A percentile compares a stretch with the other conserved stretches of the same genome.
These are phyloP conservation scores for Caenorhabditis panamensis DNA, from an alignment of 2,888 invertebrate species.

Conservation along the genomic window DNA sequence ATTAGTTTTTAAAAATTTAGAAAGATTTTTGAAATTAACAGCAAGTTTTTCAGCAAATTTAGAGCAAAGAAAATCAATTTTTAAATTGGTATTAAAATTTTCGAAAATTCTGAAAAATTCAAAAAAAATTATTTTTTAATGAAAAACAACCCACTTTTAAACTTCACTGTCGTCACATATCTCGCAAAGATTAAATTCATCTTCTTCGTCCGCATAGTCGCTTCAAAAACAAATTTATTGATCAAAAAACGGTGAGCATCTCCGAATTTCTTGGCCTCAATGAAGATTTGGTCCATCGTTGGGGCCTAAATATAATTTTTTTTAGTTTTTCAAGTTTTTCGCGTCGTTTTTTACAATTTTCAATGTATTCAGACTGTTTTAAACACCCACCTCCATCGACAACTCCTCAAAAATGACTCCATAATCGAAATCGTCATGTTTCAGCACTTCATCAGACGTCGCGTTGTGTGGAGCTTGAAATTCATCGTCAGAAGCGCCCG, in stretches of 20 bases:
- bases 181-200: conserved; percentile 41
- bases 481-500: neutral
- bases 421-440: conserved; percentile 6
- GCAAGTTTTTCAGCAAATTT: too few relatives aligned
- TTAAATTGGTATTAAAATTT: too few relatives aligned
- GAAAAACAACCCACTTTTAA: conserved; percentile 17
- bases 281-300: conserved; percentile 14
- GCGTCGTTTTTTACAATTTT: too few relatives aligned
- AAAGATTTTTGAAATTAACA: neutral
- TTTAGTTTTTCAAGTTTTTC: neutral
- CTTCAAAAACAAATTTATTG: conserved; percentile 38
- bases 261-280: conserved; percentile 29
- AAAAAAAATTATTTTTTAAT: too few relatives aligned
- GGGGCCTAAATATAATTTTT: conserved; percentile 10
- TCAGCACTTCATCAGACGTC: neutral
- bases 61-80: too few relatives aligned
- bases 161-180: conserved; percentile 16
- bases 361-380: too few relatives aligned
- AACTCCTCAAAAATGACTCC: neutral
- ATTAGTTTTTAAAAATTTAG: neutral
- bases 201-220: conserved; percentile 26
- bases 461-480: too few relatives aligned
- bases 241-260: conserved; percentile 44
- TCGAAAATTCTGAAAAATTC: neutral
- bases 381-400: neutral